These are phyloP conservation scores for Halcyon smyrnensis DNA, from an alignment of 2,797 vertebrate genomes.

Conservation along the genomic window DNA sequence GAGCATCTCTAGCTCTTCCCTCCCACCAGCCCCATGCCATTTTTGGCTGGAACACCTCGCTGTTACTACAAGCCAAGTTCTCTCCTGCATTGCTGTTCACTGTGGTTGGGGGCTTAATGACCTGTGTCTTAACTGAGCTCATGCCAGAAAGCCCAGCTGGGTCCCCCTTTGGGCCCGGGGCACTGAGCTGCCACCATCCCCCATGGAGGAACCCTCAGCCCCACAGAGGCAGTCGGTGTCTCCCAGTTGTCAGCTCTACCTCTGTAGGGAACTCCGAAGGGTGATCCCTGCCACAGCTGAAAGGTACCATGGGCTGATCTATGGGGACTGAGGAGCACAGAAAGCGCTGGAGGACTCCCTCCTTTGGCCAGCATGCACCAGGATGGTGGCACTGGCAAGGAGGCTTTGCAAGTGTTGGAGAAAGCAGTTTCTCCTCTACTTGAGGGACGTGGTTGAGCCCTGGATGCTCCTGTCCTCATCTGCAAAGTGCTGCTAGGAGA, in stretches of 20 bases:
- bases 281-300: neutral
- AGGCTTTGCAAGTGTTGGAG: neutral
- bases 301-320: neutral
- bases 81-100: neutral
- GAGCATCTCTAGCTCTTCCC: neutral
- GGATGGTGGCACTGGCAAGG: neutral
- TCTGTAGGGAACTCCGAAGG: neutral
- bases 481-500: neutral
- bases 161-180: rapidly evolving
- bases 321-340: neutral
- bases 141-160: neutral
- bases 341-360: neutral
- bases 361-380: neutral
- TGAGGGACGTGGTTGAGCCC: neutral
- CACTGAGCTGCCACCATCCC: neutral
- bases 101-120: neutral
- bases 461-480: neutral
- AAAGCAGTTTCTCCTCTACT: neutral
- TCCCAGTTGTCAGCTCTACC: neutral
- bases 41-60: neutral
- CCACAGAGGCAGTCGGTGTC: neutral
- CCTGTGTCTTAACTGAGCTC: neutral
- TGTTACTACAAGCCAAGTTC: neutral
- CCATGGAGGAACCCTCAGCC: neutral
- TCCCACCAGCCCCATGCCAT: neutral